Base-by-base conservation (phyloP, 2,797 vertebrate species). In the Lophotriccus pileatus region DNA sequence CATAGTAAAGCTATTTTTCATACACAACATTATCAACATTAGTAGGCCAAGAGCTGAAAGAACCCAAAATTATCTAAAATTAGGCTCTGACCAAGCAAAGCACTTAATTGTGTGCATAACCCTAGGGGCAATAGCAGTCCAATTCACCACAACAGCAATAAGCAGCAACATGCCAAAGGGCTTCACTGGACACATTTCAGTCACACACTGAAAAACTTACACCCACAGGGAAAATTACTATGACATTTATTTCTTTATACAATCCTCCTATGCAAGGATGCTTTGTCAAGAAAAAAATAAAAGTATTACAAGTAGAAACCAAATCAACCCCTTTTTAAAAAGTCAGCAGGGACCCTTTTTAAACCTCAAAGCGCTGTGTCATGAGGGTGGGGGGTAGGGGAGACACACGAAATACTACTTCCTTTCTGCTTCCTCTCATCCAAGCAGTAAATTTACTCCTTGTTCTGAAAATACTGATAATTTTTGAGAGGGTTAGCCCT, bases 321-420 rank as follows among this genome's bases (percentile, higher is more conserved):
- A 70, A 69, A 41, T 24, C 21, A 77, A 36, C 1, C 0, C 4
- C 2, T 30, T 32, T 27, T 76, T 7, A 28, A 41, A 64, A 73
- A 62, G 15, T 6, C 2, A 2, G 11, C 6, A 59, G 14, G 10
- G 12, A 82, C 6, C 1, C 2, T n/a, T 72, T 56, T 52, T 36
- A 75, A 79, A 55, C 2, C 7, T 2, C 9, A 37, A 52, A 63
- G 4, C 6, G 12, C 10, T 36, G 16, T 17, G 15, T 19, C 24
- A 44, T 18, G 2, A 4, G 4, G 50, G 50, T 7, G 9, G 4
- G 0, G 2, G 4, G 25, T 4, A 50, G 17, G 28, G 3, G 0
- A 2, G 4, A 25, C 10, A 25, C 16, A 66, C 7, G 28, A 27
- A 22, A 30, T 14, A 21, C 6, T 25, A 13, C 5, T 30, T 36